Percentiles rank a stretch among this genome's conserved stretches.
phyloP scores from a whole-genome alignment of 2,113 vertebrate species.

The Etheostoma cragini region DNA sequence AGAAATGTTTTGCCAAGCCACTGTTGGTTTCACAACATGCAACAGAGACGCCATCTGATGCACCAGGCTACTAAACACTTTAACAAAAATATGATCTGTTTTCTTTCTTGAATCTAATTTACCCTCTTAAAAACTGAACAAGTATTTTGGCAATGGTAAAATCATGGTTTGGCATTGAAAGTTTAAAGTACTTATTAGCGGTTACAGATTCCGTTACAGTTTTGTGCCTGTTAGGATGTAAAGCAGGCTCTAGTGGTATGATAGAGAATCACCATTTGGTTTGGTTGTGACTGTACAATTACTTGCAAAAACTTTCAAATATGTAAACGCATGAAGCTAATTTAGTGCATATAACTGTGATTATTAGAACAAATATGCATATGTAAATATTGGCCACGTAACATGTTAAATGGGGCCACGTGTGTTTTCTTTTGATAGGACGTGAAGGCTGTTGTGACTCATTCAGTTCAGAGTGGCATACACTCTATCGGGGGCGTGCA shows the following conservation, averaged over 20 bases:
- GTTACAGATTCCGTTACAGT: neutral
- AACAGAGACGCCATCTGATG: neutral
- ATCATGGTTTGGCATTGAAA: neutral
- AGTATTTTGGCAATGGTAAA: neutral
- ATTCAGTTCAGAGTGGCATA: conserved; percentile 97
- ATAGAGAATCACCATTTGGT: neutral
- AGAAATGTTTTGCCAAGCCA: conserved; percentile 1
- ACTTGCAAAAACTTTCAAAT: neutral
- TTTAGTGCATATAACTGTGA: neutral
- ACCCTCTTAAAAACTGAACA: neutral
- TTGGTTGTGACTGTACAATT: neutral
- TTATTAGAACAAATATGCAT: neutral
- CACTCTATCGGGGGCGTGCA: conserved; percentile 98
- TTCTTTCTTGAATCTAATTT: neutral
- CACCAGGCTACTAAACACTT: neutral
- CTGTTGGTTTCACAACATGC: neutral
- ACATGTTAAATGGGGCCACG: neutral
- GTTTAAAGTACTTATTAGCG: neutral
- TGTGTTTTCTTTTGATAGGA: conserved; percentile 83
- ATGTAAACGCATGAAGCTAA: neutral
- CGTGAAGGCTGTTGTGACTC: conserved; percentile 97
- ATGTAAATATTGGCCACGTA: neutral
- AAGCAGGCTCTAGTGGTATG: neutral
- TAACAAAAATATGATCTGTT: neutral
- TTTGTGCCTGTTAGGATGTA: neutral